A percentile compares a stretch with the other conserved stretches of the same genome.
These are phyloP conservation scores for Ephialtes manifestator DNA, from an alignment of 2,888 invertebrate genomes.

Conservation along the genomic window DNA sequence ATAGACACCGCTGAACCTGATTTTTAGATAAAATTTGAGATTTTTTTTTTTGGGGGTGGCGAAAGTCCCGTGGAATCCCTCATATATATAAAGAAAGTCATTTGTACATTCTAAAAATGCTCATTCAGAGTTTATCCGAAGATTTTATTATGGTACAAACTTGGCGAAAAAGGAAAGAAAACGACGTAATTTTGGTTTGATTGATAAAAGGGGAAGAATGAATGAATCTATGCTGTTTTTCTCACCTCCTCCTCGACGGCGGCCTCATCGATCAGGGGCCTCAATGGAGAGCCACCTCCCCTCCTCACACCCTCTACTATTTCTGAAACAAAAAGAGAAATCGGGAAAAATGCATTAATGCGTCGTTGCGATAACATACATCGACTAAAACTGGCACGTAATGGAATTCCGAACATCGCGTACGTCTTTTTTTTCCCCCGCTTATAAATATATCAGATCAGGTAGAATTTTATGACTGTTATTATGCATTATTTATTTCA, in stretches of 20 bases:
- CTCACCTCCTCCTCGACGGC: conserved; percentile 89
- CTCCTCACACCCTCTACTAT: conserved; percentile 92
- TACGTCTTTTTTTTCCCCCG: neutral
- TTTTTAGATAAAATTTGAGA: no score
- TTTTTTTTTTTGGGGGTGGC: no score
- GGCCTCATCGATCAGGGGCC: conserved; percentile 91
- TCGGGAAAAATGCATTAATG: conserved; percentile 41
- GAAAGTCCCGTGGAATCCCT: no score
- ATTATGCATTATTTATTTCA: neutral
- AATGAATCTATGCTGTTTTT: neutral
- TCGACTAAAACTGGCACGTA: neutral
- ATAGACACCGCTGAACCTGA: no score
- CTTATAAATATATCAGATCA: conserved; percentile 1
- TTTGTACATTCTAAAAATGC: no score
- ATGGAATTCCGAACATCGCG: neutral
- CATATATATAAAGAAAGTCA: no score
- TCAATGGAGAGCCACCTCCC: conserved; percentile 89
- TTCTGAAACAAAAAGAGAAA: conserved; percentile 88
- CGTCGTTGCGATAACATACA: conserved; percentile 13
- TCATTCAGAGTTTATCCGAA: no score
- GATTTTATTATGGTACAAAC: no score
- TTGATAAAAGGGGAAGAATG: neutral
- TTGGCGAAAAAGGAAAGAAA: neutral
- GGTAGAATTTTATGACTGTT: conserved; percentile 1
- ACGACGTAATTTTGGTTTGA: neutral